Evolutionary conservation across 2,797 vertebrate species (phyloP).

Genomic region (Pangasius djambal): DNA sequence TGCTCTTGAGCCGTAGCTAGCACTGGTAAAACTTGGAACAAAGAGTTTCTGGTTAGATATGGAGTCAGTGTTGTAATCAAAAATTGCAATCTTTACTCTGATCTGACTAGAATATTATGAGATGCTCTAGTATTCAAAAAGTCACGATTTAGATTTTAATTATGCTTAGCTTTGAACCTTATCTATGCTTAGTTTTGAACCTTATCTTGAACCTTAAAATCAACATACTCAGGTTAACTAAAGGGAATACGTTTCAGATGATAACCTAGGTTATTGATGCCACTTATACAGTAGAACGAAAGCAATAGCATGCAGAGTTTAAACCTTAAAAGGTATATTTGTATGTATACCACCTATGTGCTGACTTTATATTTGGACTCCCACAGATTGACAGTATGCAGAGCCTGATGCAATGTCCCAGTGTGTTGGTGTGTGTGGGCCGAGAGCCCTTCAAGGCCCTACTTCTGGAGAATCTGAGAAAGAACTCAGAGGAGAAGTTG

Average conservation of each 20-base stretch:
- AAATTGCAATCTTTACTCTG: neutral
- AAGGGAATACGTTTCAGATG: neutral
- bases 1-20: slow-evolving; percentile 16
- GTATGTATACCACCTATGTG: neutral
- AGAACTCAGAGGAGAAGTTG: slow-evolving; percentile 75
- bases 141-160: neutral
- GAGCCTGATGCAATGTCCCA: slow-evolving; percentile 81
- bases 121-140: neutral
- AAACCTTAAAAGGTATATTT: neutral
- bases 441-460: slow-evolving; percentile 83
- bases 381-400: slow-evolving; percentile 87
- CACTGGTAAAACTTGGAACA: neutral
- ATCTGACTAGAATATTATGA: neutral
- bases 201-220: too few relatives aligned
- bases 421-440: slow-evolving; percentile 86
- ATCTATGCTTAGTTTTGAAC: neutral
- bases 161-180: neutral
- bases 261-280: neutral
- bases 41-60: neutral
- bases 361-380: slow-evolving; percentile 18
- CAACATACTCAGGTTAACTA: neutral
- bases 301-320: neutral
- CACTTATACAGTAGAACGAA: neutral
- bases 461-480: slow-evolving; percentile 73
- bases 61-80: neutral